Conservation (phyloP, 1,140 invertebrate species). For the Rhynchophorus ferrugineus region DNA sequence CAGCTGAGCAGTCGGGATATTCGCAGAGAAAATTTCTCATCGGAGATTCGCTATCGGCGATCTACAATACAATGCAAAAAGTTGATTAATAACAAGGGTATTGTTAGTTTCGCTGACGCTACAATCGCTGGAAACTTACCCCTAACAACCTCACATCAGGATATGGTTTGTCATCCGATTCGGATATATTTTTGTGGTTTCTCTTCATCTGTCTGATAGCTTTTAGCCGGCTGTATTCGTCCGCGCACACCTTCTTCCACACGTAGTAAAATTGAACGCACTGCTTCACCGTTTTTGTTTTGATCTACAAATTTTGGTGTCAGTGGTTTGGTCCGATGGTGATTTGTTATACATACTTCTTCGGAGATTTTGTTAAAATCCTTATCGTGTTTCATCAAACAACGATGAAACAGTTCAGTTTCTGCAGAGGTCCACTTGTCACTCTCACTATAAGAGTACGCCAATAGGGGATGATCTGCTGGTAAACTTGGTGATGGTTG, state of each 20-base stretch:
- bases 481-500: constrained; percentile 64
- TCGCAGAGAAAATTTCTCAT: constrained; percentile 49
- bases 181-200: constrained; percentile 26
- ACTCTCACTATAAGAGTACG: constrained; percentile 67
- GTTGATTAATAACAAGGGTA: too few species aligned
- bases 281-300: constrained; percentile 82
- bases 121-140: too few species aligned
- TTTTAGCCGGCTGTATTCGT: constrained; percentile 67
- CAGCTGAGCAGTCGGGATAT: constrained; percentile 58
- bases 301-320: constrained; percentile 51
- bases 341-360: constrained; percentile 54
- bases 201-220: constrained; percentile 29
- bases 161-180: constrained; percentile 36
- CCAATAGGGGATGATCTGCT: constrained; percentile 62
- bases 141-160: constrained; percentile 38
- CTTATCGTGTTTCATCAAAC: constrained; percentile 84
- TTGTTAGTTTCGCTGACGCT: too few species aligned
- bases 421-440: constrained; percentile 79
- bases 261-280: constrained; percentile 98
- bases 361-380: constrained; percentile 84
- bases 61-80: constrained; percentile 31
- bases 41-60: constrained; percentile 38
- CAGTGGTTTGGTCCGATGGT: constrained; percentile 53
- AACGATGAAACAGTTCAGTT: constrained; percentile 81
- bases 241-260: constrained; percentile 93